Evolutionary conservation across 2,797 vertebrate species (phyloP).

Genomic region (Typhlichthys eigenmanni): DNA sequence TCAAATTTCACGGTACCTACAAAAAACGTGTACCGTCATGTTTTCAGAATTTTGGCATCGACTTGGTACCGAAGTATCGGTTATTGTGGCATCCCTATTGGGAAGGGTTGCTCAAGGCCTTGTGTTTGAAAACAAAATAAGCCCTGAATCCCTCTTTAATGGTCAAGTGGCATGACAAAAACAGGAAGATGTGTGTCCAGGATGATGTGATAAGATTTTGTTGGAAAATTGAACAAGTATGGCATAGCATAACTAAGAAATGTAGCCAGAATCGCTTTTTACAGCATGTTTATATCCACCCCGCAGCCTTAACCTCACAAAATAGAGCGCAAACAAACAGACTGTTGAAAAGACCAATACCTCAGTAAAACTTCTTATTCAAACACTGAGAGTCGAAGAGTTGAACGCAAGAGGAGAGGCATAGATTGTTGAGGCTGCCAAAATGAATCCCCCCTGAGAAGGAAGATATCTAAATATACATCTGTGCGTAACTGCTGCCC

Average conservation of each 20-base stretch:
- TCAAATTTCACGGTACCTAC: too few relatives aligned
- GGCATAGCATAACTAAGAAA: not conserved
- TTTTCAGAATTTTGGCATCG: too few relatives aligned
- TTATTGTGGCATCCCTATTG: too few relatives aligned
- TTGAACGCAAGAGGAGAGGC: slow-evolving; percentile 4
- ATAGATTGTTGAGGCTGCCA: slow-evolving; percentile 16
- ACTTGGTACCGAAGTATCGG: too few relatives aligned
- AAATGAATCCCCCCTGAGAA: slow-evolving; percentile 7
- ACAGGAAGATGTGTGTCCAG: not conserved
- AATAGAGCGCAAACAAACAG: not conserved
- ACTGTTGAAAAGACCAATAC: slow-evolving; percentile 17
- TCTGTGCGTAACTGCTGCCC: slow-evolving; percentile 20
- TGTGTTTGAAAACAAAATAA: too few relatives aligned
- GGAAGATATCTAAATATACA: slow-evolving; percentile 34
- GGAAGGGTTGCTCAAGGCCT: too few relatives aligned
- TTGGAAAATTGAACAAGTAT: slow-evolving; percentile 21
- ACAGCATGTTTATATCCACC: not conserved
- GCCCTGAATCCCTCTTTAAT: too few relatives aligned
- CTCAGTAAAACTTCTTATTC: slow-evolving; percentile 6
- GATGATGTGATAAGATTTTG: slow-evolving; percentile 21
- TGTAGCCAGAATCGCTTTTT: not conserved
- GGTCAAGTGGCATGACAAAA: slow-evolving; percentile 14
- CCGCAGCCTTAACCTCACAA: slow-evolving; percentile 17
- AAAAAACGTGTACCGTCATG: too few relatives aligned
- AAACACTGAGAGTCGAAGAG: slow-evolving; percentile 9